Evolutionary conservation across 2,797 vertebrate species (phyloP), one percentile per base, ranked within the genome.

Genomic region (Denticeps clupeoides): DNA sequence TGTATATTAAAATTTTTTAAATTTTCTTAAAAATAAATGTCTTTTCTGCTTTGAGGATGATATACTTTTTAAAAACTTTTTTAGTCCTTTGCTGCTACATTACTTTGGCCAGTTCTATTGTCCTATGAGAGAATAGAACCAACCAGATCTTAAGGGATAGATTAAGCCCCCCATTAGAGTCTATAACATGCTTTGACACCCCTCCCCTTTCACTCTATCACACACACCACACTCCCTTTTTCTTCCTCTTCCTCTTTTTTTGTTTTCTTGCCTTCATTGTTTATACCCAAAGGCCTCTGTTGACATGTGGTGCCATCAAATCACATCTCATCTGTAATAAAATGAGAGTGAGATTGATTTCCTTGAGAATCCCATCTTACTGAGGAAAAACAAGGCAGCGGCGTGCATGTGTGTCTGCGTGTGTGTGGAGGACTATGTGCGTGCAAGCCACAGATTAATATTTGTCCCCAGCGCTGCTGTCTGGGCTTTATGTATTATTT

Each of bases 341-440:
- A 67, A 62, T 48, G 35, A 58, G 29, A 57, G 2, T 21, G 49
- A 44, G 40, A 49, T 41, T 62, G 59, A 65, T 69, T 63, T 38
- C 49, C 51, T 26, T 59, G 45, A 49, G 33, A 59, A 59, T 16
- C 27, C 55, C 21, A 47, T 41, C 15, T 16, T 55, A 29, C 28
- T 10, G 26, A 37, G 45, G 28, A 48, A 47, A 56, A 60, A 49
- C 9, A 44, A 53, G 27, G 22, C 23, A 12, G 25, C 24, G 49
- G 33, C 13, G 19, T 40, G 33, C 9, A 3, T 26, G 35, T 31
- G 9, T 31, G 28, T 31, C 26, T 28, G 5, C 32, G 29, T 32
- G n/a, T 32, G 29, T 32, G 29, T 32, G 29, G 13, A 12, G 32
- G 29, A 32, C 10, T 32, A 7, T 31, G 7, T 31, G 22, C 16